A percentile compares a stretch with the other conserved stretches of the same genome.
Evolutionary conservation across 2,888 invertebrate species (phyloP).

Genomic region (Platypus cylindrus): DNA sequence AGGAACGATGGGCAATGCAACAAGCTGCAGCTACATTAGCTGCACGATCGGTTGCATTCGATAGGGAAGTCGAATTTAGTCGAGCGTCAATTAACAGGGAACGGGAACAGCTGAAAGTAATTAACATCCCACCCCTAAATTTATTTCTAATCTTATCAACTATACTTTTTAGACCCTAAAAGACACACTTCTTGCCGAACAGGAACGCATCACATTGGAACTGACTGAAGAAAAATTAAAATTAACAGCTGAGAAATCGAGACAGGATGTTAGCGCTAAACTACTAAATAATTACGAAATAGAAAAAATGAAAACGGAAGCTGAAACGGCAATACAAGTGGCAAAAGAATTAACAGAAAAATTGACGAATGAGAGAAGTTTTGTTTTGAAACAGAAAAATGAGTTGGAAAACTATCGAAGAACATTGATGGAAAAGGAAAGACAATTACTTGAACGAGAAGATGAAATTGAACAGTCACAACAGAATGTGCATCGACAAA

Average conservation of each 20-base stretch:
- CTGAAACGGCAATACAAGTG: slow-evolving; percentile 33
- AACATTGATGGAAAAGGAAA: slow-evolving; percentile 24
- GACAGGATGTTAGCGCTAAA: slow-evolving; percentile 30
- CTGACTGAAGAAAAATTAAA: slow-evolving; percentile 45
- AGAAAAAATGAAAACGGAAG: slow-evolving; percentile 30
- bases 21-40: slow-evolving; percentile 48
- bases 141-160: neutral
- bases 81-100: slow-evolving; percentile 44
- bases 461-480: slow-evolving; percentile 26
- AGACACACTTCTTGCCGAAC: slow-evolving; percentile 45
- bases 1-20: slow-evolving; percentile 36
- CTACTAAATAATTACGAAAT: slow-evolving; percentile 28
- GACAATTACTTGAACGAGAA: slow-evolving; percentile 27
- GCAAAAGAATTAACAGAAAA: slow-evolving; percentile 32
- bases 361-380: slow-evolving; percentile 30
- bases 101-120: slow-evolving; percentile 46
- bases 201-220: slow-evolving; percentile 44
- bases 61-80: slow-evolving; percentile 46
- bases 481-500: slow-evolving; percentile 39
- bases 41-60: slow-evolving; percentile 47
- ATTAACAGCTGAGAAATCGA: slow-evolving; percentile 31
- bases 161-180: slow-evolving; percentile 38
- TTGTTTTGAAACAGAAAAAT: slow-evolving; percentile 25
- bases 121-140: neutral
- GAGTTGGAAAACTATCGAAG: slow-evolving; percentile 30